Evolutionary conservation across 1,140 invertebrate species (phyloP).

Genomic region (Ceratosolen fusciceps): DNA sequence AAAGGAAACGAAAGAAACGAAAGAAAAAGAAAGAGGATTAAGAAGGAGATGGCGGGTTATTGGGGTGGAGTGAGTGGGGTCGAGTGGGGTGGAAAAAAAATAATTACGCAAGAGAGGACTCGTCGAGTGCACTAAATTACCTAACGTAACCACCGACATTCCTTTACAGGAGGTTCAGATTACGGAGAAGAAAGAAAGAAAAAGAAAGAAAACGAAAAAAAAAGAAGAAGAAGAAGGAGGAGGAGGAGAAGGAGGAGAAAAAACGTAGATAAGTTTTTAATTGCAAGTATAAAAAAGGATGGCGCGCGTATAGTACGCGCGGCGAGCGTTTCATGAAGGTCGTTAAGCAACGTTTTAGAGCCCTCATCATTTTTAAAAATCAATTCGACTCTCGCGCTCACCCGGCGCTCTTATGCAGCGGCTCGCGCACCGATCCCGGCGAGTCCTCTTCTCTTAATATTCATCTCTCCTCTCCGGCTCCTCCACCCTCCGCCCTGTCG

Average conservation of each 20-base stretch:
- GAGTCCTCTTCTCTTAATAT: too few species aligned
- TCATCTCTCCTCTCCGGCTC: too few species aligned
- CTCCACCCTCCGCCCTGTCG: too few species aligned
- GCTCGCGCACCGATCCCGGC: not conserved
- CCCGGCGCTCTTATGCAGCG: not conserved
- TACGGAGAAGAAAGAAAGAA: too few species aligned
- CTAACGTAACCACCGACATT: not conserved
- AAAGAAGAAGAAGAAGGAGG: not conserved
- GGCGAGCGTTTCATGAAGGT: not conserved
- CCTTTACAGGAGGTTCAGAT: not conserved
- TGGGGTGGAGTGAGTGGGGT: too few species aligned
- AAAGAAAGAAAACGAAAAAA: not conserved
- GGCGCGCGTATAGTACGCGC: too few species aligned
- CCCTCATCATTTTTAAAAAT: conserved; percentile 2
- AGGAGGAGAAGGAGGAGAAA: not conserved
- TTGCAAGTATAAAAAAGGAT: conserved; percentile 11
- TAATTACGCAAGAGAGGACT: not conserved
- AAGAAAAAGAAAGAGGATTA: too few species aligned
- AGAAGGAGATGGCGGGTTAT: too few species aligned
- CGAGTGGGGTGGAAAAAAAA: too few species aligned
- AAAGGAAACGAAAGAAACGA: too few species aligned
- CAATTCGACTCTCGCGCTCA: not conserved
- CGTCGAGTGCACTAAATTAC: not conserved
- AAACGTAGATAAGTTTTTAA: conserved; percentile 13
- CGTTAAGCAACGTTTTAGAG: not conserved